Base-by-base conservation (phyloP, 2,113 vertebrate genomes). In the Lethenteron reissneri region DNA sequence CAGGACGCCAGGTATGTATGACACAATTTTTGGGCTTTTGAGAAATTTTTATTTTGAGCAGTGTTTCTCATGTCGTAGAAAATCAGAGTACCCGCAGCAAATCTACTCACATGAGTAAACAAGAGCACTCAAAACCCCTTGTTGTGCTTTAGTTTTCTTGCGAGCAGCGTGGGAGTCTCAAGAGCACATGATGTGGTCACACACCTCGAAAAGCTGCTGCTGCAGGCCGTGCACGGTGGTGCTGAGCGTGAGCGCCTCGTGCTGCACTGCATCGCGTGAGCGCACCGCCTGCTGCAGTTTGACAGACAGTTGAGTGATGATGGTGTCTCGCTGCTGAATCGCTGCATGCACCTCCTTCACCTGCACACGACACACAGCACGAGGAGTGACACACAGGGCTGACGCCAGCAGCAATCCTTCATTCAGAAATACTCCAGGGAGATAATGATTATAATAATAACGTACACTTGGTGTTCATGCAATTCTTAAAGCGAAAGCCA, bases 301-400 rank as follows among this genome's bases (percentile, higher is more conserved):
- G n/a, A 86, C 76, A 57, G 90, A 96, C 13, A 99, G 88, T 74
- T 92, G 90, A 58, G 91, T 96, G 77, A 99, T 99, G 78, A 99
- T 97, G 70, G 85, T 86, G 76, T 99, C 92, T 78, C 94, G 84
- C 75, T 97, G 88, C 73, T 91, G 95, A 76, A 99, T 82, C 14
- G 94, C 94, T 58, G 87, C 86, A 80, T 95, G 91, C 81, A 97
- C 95, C 78, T 96, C 91, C 76, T 97, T 90, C 74, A 99, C 80
- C 94, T 97, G 74, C 2, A 9, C 56, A 71, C 25, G 71, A 77
- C 41, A 41, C 41, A 7, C 41, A 41, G 41, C 1, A 41, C 41
- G 41, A 41, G 41, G 41, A 41, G 41, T 41, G 41, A 41, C 41
- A 41, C 41, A 41, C 41, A 41, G 41, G 5, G 41, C 41, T 41